Percentiles rank a stretch among this genome's conserved stretches.
Evolutionary conservation across 1,140 invertebrate genomes (phyloP).

Genomic region (Drosophila varians): DNA sequence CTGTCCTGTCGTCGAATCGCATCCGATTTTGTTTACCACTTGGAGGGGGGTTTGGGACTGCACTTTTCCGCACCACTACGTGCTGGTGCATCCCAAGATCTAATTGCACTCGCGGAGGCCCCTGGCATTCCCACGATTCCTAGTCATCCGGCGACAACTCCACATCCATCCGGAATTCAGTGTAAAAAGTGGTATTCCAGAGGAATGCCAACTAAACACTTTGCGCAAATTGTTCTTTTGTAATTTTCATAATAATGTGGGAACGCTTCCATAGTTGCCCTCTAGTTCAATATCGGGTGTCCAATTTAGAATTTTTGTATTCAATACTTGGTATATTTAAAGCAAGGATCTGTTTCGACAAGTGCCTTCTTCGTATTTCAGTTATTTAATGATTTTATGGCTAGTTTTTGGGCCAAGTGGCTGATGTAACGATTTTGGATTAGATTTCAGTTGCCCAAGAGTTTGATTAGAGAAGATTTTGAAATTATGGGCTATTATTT

Average conservation of each 20-base stretch:
- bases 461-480: background rate
- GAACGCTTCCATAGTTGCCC: background rate
- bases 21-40: slow-evolving; percentile 40
- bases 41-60: background rate
- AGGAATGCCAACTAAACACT: slow-evolving; percentile 30
- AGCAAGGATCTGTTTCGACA: background rate
- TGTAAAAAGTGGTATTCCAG: background rate
- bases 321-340: too few relatives aligned
- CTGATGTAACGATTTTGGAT: slow-evolving; percentile 19
- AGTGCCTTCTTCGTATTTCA: background rate
- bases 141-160: background rate
- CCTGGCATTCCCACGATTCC: slow-evolving; percentile 35
- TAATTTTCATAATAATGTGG: background rate
- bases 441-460: slow-evolving; percentile 15
- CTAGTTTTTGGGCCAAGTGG: slow-evolving; percentile 10
- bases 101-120: slow-evolving; percentile 11
- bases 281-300: background rate
- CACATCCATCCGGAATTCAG: slow-evolving; percentile 8
- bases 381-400: background rate
- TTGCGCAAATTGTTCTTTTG: background rate
- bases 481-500: background rate
- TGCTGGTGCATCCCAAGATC: slow-evolving; percentile 10
- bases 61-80: slow-evolving; percentile 17
- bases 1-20: slow-evolving; percentile 41
- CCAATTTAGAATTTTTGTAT: background rate